Conservation (phyloP, 2,113 vertebrate genomes). For the Natator depressus region DNA sequence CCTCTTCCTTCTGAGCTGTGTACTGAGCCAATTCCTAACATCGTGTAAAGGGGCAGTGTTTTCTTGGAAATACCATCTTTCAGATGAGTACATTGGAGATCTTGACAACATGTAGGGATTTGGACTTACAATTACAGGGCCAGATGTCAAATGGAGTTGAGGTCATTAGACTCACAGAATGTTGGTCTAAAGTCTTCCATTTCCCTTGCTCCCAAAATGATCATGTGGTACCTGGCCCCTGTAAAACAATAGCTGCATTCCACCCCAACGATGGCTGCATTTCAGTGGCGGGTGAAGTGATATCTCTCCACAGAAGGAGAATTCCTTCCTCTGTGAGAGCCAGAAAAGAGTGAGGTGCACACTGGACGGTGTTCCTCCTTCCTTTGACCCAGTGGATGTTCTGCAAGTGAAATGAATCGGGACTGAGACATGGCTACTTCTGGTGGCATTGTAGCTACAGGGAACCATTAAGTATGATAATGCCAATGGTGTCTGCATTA, state of each 20-base stretch:
- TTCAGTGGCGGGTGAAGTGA: neutral
- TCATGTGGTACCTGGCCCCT: neutral
- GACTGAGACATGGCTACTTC: neutral
- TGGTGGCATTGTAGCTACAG: neutral
- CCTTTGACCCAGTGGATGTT: neutral
- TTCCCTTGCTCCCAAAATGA: neutral
- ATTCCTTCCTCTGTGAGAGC: neutral
- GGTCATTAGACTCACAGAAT: neutral
- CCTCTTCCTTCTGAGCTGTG: neutral
- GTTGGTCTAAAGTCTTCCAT: neutral
- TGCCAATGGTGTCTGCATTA: neutral
- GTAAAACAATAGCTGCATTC: neutral
- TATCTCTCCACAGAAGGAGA: fast-evolving
- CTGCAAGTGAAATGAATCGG: neutral
- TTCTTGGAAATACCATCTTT: neutral
- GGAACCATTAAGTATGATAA: neutral
- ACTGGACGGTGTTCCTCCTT: neutral
- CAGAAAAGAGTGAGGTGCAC: neutral
- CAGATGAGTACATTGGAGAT: neutral
- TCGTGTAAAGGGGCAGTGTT: neutral
- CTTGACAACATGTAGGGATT: neutral
- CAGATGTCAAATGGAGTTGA: neutral
- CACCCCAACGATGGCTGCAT: fast-evolving
- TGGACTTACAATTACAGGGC: neutral
- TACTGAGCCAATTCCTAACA: neutral